phyloP scores from a whole-genome alignment of 2,797 vertebrate genomes.

The Muscicapa striata region DNA sequence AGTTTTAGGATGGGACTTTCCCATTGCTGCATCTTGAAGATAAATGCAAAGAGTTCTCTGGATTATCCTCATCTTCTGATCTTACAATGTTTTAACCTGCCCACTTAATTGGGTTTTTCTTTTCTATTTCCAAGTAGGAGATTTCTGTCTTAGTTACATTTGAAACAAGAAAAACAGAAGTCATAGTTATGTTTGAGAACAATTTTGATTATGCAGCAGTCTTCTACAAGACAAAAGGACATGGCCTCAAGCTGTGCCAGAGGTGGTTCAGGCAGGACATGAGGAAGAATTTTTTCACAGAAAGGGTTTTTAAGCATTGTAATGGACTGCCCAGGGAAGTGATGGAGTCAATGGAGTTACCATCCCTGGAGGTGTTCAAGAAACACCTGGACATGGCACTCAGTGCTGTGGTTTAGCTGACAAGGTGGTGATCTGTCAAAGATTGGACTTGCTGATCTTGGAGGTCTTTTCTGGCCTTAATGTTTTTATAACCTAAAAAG shows the following conservation, averaged over 20 bases:
- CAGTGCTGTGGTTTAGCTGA: neutral
- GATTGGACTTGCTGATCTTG: neutral
- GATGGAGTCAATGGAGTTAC: neutral
- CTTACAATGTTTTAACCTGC: neutral
- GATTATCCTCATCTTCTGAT: neutral
- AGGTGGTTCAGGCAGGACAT: neutral
- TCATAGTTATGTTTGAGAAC: neutral
- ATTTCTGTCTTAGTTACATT: neutral
- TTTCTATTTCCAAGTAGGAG: neutral
- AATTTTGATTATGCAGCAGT: neutral
- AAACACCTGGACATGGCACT: neutral
- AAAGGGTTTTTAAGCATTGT: neutral
- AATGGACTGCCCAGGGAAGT: neutral
- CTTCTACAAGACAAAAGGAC: neutral
- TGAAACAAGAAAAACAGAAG: neutral
- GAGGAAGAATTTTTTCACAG: neutral
- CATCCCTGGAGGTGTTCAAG: neutral
- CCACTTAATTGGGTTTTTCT: neutral
- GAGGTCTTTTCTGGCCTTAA: neutral
- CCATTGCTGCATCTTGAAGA: neutral
- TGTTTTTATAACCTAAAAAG: neutral
- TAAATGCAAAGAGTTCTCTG: neutral
- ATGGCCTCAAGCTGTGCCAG: neutral
- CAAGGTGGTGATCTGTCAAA: neutral
- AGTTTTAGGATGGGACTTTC: neutral